These are phyloP conservation scores for Halcyon badia DNA, from an alignment of 2,797 vertebrate genomes.

Conservation along the genomic window DNA sequence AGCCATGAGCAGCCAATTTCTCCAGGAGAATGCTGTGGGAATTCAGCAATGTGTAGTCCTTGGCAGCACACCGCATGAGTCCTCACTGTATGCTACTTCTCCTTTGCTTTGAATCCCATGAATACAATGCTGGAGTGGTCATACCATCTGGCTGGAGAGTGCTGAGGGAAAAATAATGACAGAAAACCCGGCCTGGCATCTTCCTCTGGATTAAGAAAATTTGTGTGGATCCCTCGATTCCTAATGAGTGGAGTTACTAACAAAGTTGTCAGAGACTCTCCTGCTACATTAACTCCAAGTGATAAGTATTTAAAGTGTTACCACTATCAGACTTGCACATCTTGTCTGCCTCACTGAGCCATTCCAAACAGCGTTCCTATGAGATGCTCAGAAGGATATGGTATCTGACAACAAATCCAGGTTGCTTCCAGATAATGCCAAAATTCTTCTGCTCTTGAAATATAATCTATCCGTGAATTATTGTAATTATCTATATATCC, in stretches of 20 bases:
- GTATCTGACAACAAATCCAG: constrained; percentile 36
- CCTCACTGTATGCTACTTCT: not conserved
- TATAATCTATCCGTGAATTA: not conserved
- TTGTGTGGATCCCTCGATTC: not conserved
- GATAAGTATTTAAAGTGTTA: constrained; percentile 46
- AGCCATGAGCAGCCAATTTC: not conserved
- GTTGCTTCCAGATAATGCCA: not conserved
- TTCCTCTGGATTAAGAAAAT: not conserved
- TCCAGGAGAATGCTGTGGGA: not conserved
- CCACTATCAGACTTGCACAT: constrained; percentile 8
- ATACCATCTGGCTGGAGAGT: not conserved
- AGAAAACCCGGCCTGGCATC: not conserved
- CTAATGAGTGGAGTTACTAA: constrained; percentile 28
- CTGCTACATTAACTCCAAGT: not conserved
- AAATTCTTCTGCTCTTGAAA: constrained; percentile 33
- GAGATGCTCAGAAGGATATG: constrained; percentile 17
- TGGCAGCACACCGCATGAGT: not conserved
- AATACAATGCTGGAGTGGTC: not conserved
- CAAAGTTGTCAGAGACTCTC: constrained; percentile 37
- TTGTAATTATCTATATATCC: constrained; percentile 24
- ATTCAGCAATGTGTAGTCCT: not conserved
- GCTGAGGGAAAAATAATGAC: not conserved
- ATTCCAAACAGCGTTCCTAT: not conserved
- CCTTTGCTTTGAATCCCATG: not conserved
- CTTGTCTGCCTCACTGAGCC: constrained; percentile 16